These are phyloP conservation scores for Chloropsis cyanopogon DNA, from an alignment of 2,113 vertebrate species.

Conservation along the genomic window DNA sequence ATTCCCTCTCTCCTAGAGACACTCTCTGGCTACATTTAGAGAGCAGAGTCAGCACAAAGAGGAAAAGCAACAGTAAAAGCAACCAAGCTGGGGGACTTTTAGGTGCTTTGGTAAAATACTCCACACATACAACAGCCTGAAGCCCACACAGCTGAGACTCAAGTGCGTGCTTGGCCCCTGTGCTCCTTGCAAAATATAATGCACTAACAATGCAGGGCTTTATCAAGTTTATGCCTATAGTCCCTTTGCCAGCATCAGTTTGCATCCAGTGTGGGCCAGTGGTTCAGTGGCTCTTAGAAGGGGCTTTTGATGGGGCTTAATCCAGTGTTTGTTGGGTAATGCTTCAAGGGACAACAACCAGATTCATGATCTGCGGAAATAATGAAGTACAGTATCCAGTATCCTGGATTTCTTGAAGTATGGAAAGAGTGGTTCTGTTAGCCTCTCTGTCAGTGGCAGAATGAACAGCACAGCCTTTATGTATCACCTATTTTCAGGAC, in stretches of 20 bases:
- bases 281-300: neutral
- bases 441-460: neutral
- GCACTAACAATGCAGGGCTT: neutral
- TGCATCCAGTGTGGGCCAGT: neutral
- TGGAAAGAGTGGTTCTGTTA: neutral
- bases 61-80: slow-evolving; percentile 40
- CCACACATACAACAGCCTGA: neutral
- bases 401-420: neutral
- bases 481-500: neutral
- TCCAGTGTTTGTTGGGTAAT: neutral
- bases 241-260: neutral
- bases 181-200: neutral
- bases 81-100: neutral
- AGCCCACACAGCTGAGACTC: neutral
- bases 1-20: slow-evolving; percentile 41
- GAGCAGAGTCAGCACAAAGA: slow-evolving; percentile 33
- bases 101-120: slow-evolving; percentile 35
- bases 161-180: neutral
- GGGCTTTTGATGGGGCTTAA: neutral
- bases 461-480: neutral
- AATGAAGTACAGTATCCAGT: neutral
- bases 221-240: neutral
- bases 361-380: neutral
- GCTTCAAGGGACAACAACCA: neutral
- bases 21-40: slow-evolving; percentile 48